A percentile compares a stretch with the other conserved stretches of the same genome.
Conservation (phyloP, 37 sponge, comb jelly and placozoan genomes). For the Ephydatia muelleri region DNA sequence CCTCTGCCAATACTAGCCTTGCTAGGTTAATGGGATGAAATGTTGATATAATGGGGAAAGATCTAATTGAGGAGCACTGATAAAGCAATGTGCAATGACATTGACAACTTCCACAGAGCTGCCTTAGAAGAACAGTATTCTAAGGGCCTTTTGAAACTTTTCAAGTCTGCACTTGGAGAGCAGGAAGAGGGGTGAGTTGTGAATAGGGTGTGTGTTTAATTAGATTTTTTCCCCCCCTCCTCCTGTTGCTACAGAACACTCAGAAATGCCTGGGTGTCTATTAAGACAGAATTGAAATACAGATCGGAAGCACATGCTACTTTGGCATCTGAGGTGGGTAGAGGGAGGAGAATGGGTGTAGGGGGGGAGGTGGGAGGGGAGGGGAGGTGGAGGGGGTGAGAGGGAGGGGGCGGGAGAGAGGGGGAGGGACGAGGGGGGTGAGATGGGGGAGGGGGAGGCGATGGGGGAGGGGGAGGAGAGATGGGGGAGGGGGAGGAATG, state of each 20-base stretch:
- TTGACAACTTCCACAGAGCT: conserved; percentile 45
- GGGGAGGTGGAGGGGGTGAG: no score
- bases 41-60: not conserved
- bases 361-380: no score
- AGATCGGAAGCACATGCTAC: conserved; percentile 63
- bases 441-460: no score
- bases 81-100: not conserved
- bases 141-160: conserved; percentile 55
- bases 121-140: conserved; percentile 76
- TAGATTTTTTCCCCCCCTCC: not conserved
- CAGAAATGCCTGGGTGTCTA: conserved; percentile 60
- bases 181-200: conserved; percentile 70
- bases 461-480: no score
- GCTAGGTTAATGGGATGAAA: not conserved
- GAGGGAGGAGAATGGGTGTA: no score
- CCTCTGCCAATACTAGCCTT: not conserved
- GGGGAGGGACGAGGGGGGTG: no score
- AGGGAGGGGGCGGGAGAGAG: no score
- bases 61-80: no score
- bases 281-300: conserved; percentile 57
- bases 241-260: conserved; percentile 39
- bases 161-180: conserved; percentile 71
- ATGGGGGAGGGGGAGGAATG: no score
- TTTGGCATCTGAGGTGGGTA: conserved; percentile 56
- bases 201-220: not conserved